Percentiles rank a stretch among this genome's conserved stretches.
Conservation (phyloP, 2,113 vertebrate species). For the Pluvialis apricaria region DNA sequence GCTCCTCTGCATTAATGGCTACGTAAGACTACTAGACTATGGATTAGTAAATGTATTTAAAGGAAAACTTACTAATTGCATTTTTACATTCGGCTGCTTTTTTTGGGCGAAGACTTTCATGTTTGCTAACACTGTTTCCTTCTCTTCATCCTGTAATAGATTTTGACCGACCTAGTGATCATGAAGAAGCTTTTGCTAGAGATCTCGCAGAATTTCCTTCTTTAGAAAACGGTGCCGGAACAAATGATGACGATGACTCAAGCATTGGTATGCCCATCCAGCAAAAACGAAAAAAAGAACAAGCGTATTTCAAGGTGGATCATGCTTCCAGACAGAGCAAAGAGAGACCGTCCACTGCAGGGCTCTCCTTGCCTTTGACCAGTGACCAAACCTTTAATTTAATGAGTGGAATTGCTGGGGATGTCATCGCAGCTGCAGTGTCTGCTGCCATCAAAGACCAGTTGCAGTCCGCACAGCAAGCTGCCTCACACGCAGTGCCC, state of each 20-base stretch:
- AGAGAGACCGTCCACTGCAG: conserved; percentile 57
- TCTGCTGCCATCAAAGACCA: conserved; percentile 89
- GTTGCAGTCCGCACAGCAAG: conserved; percentile 67
- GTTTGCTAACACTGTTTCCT: not conserved
- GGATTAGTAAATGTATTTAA: not conserved
- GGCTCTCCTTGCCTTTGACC: conserved; percentile 63
- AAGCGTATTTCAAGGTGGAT: not conserved
- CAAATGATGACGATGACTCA: conserved; percentile 85
- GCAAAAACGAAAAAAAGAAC: conserved; percentile 58
- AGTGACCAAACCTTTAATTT: conserved; percentile 75
- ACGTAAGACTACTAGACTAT: not conserved
- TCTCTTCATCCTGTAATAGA: conserved; percentile 70
- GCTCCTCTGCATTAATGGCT: not conserved
- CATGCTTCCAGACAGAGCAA: not conserved
- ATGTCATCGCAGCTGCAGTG: conserved; percentile 82
- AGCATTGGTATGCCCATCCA: conserved; percentile 81
- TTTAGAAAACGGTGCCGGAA: conserved; percentile 85
- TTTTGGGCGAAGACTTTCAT: not conserved
- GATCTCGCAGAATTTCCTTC: conserved; percentile 92
- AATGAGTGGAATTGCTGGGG: conserved; percentile 81
- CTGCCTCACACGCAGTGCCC: conserved; percentile 42
- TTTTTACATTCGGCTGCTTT: not conserved
- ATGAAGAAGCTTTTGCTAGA: conserved; percentile 84
- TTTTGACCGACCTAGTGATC: conserved; percentile 84
- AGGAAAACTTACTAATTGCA: not conserved